Conservation (phyloP, 2,113 vertebrate species). For the Atlantisia rogersi region DNA sequence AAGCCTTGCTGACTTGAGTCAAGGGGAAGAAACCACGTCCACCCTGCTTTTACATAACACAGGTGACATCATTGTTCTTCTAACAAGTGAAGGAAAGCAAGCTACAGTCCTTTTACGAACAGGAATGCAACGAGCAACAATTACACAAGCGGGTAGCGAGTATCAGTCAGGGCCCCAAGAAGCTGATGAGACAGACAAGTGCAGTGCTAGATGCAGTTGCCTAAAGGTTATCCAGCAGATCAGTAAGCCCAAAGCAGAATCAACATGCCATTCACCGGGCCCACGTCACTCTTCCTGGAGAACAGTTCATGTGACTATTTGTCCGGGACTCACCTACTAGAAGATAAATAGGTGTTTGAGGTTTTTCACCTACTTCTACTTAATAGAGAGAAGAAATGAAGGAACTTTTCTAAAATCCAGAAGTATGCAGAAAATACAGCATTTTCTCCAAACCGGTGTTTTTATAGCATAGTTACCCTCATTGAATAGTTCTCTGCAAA, state of each 20-base stretch:
- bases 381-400: not conserved
- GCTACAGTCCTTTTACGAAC: not conserved
- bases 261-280: not conserved
- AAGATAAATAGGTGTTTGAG: not conserved
- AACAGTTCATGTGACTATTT: not conserved
- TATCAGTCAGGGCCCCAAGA: not conserved
- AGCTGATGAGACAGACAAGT: not conserved
- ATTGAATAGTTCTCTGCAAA: accelerated
- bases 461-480: not conserved
- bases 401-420: not conserved
- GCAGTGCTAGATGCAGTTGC: not conserved
- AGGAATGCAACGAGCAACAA: not conserved
- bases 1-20: not conserved
- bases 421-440: not conserved
- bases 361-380: not conserved
- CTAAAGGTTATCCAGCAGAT: not conserved
- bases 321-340: not conserved
- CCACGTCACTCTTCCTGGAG: not conserved
- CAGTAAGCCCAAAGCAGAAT: not conserved
- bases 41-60: not conserved
- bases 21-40: not conserved
- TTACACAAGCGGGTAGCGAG: not conserved
- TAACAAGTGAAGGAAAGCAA: not conserved
- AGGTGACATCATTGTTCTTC: not conserved
- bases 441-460: not conserved